Conservation (phyloP, 2,113 vertebrate genomes). For the Cepphus grylle region DNA sequence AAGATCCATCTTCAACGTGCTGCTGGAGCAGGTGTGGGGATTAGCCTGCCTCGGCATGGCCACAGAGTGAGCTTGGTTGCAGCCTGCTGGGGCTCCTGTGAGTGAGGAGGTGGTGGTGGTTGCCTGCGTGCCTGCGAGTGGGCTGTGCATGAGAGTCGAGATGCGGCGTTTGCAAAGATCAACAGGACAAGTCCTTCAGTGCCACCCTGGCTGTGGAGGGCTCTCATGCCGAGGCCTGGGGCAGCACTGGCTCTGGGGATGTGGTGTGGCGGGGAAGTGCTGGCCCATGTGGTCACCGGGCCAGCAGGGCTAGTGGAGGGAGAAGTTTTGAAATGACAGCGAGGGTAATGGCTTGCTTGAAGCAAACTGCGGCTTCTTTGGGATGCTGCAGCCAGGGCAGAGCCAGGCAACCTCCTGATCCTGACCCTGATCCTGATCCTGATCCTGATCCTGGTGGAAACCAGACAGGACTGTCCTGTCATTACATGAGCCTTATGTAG, state of each 20-base stretch:
- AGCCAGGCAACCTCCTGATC: not conserved
- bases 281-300: not conserved
- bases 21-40: not conserved
- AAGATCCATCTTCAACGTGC: not conserved
- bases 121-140: too few relatives aligned
- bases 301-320: not conserved
- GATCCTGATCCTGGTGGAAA: not conserved
- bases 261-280: fast-evolving
- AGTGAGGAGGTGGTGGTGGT: not conserved
- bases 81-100: not conserved
- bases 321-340: not conserved
- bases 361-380: not conserved
- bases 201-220: fast-evolving
- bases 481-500: not conserved
- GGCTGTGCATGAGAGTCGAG: too few relatives aligned
- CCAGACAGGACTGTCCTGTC: not conserved
- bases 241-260: not conserved
- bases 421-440: not conserved
- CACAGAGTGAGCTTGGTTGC: not conserved
- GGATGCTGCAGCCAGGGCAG: not conserved
- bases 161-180: fast-evolving
- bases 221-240: fast-evolving
- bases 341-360: not conserved
- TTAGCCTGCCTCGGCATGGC: not conserved
- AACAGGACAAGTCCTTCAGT: not conserved